Evolutionary conservation across 2,113 vertebrate species (phyloP), one percentile per base, ranked within the genome.

Genomic region (Salminus brasiliensis): DNA sequence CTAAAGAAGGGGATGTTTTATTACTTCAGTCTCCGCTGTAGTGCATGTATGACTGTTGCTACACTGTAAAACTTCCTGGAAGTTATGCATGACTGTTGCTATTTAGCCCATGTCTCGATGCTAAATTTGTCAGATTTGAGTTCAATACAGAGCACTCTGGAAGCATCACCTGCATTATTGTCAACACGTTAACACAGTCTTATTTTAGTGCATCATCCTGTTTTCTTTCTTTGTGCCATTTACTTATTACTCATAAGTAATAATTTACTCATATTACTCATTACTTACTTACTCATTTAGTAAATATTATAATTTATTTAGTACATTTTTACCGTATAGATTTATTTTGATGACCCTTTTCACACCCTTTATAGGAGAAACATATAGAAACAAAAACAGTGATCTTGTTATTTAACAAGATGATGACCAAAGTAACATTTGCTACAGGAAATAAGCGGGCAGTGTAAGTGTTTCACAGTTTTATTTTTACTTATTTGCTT

Each of bases 21-120:
- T 73, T 84, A 45, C 66, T 60, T 75, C 13, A 36, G 0, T 11
- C 63, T 67, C 34, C 77, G 85, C 84, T 85, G 25, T 76, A 73
- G 80, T 82, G 79, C 84, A 68, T 89, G 85, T 83, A 81, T 32
- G 73, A 87, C 79, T 86, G 88, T 81, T 62, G 78, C 87, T 86
- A 80, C 87, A 74, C 53, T 27, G 76, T 74, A 85, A 87, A 85
- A 43, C 4, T 39, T 4, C 69, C 75, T 78, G 65, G n/a, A 73
- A 76, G 63, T 80, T 79, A 43, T 75, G 75, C 85, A 76, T 60
- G 34, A 4, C 73, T 25, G 13, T 78, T 79, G 70, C 18, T 36
- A 36, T 36, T 36, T 36, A 7, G 34, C 32, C 74, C 82, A 69
- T 60, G 65, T 70, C 60, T 70, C 25, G 13, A 70, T 23, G 25